Evolutionary conservation across 2,797 vertebrate species (phyloP).

Genomic region (Pantherophis alleghaniensis): DNA sequence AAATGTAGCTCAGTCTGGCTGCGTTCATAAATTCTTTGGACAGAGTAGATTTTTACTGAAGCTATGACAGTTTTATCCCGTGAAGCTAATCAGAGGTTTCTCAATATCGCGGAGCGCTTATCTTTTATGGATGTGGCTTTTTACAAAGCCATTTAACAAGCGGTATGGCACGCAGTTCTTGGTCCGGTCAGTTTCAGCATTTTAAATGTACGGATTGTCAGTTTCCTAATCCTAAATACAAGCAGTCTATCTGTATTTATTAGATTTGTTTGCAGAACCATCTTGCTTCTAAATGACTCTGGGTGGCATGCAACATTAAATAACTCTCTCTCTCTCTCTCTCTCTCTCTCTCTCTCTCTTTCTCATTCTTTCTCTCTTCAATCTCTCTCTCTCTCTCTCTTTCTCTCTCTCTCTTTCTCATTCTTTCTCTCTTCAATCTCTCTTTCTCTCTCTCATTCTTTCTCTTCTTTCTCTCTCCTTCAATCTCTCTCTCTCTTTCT

Average conservation of each 20-base stretch:
- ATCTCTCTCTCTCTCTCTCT: no score
- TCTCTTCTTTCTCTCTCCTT: no score
- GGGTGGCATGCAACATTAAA: no score
- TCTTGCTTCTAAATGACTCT: no score
- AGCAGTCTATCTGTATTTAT: background rate
- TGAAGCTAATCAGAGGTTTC: conserved; percentile 30
- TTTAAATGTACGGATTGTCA: background rate
- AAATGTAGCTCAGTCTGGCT: conserved; percentile 24
- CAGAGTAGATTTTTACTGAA: background rate
- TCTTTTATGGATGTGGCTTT: background rate
- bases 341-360: no score
- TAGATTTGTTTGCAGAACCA: no score
- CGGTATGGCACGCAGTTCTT: conserved; percentile 16
- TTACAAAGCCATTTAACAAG: background rate
- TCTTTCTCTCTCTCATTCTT: no score
- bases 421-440: no score
- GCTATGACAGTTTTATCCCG: conserved; percentile 16
- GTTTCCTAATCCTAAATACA: background rate
- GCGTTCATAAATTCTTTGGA: conserved; percentile 24
- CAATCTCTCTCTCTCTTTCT: no score
- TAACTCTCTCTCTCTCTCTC: no score
- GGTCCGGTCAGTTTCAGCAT: background rate
- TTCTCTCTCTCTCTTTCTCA: no score
- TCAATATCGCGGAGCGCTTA: background rate
- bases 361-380: no score